Evolutionary conservation across 53 echinoderm and acorn worm genomes (phyloP), one percentile per base, ranked within the genome.

Genomic region (Pentamera pediparva): DNA sequence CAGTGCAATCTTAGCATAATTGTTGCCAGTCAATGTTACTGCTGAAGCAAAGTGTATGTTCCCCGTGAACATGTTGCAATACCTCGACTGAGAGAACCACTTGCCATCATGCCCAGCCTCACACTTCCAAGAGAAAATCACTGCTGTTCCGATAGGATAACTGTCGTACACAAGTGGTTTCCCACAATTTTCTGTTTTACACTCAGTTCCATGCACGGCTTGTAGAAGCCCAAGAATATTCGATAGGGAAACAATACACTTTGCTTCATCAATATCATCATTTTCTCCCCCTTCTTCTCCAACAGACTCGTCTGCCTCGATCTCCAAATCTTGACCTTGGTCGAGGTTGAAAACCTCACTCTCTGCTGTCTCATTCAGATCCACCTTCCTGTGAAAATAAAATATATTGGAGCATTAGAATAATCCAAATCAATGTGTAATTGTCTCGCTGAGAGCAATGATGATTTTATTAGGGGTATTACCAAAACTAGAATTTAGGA

Each of bases 41-140:
- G 40, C 39, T 40, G 67, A 67, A 67, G 67, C 18, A 11, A 67
- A 67, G 22, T 67, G 67, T 24, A 67, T 67, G 13, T 67, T 67
- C 3, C 67, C 40, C 5, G 67, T 24, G 18, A 67, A 67, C 67
- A 40, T 38, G 41, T 67, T 67, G 5, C 21, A 37, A 67, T 35
- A 67, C 18, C 67, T 33, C 22, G 39, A 19, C 67, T 67, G 67
- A 8, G 67, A 40, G 41, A 39, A n/a, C 67, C 67, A 67, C 25
- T 19, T 39, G 28, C 67, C 47, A 2, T 20, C 41, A 67, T 67
- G 67, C 2, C 67, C 39, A 67, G 21, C 28, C 6, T 19, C 21
- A 67, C 67, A 67, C 10, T 19, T 37, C 67, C 67, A 67, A 20
- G 20, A 8, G 21, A 67, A 67, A 18, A 67, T 67, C 17, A 67